A percentile compares a stretch with the other conserved stretches of the same genome.
Conservation (phyloP, 2,797 vertebrate species). For the Atherinosoma microstoma region DNA sequence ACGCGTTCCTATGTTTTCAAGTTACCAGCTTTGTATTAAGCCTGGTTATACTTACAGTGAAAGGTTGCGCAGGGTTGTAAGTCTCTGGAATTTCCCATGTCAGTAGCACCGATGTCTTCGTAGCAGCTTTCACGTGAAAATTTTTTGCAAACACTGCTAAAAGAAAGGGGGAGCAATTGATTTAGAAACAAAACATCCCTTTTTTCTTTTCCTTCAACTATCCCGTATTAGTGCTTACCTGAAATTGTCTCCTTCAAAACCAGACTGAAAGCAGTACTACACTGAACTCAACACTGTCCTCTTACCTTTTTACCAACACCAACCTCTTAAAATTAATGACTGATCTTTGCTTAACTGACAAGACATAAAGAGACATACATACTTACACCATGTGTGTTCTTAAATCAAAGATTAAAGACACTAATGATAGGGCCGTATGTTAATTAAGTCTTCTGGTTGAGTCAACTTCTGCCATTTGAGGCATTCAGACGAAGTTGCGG, state of each 20-base stretch:
- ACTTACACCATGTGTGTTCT: conserved; percentile 71
- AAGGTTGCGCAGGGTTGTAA: conserved; percentile 97
- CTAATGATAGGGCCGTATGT: conserved; percentile 49
- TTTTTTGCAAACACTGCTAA: conserved; percentile 99
- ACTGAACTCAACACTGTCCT: conserved; percentile 68
- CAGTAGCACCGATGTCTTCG: conserved; percentile 97
- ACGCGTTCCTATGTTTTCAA: neutral
- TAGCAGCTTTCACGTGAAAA: conserved; percentile 99
- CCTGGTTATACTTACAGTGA: conserved; percentile 89
- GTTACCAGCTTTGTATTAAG: neutral
- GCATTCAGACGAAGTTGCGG: conserved; percentile 64
- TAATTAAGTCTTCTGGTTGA: conserved; percentile 55
- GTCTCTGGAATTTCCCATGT: conserved; percentile 99
- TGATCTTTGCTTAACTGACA: conserved; percentile 73
- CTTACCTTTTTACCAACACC: conserved; percentile 83
- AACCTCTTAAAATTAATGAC: conserved; percentile 69
- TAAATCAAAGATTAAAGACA: conserved; percentile 55
- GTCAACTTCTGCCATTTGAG: conserved; percentile 58
- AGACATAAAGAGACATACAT: conserved; percentile 73
- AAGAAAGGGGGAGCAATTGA: conserved; percentile 90
- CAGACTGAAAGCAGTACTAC: conserved; percentile 62
- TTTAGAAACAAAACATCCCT: conserved; percentile 86
- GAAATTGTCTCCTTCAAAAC: conserved; percentile 62
- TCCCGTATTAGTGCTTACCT: conserved; percentile 72
- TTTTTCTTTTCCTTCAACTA: neutral